A percentile compares a stretch with the other conserved stretches of the same genome.
phyloP scores from a whole-genome alignment of 2,797 vertebrate genomes.

The Jordanella pulchra region DNA sequence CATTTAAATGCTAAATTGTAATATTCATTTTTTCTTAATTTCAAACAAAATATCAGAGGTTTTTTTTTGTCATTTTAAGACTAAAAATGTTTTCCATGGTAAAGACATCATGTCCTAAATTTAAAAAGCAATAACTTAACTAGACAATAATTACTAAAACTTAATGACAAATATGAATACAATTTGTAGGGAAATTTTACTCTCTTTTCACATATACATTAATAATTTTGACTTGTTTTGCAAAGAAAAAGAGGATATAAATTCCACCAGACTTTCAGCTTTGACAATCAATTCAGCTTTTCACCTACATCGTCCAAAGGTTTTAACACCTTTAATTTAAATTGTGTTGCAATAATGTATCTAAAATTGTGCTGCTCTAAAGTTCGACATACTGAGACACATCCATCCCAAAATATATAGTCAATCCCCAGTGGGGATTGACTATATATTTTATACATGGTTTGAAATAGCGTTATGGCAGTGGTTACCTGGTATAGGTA shows the following conservation, averaged over 20 bases:
- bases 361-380: neutral
- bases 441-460: no score
- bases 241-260: neutral
- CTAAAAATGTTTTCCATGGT: neutral
- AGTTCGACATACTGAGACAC: neutral
- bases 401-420: neutral
- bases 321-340: neutral
- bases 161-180: no score
- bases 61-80: neutral
- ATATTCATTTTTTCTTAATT: neutral
- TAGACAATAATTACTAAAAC: neutral
- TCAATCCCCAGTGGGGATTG: neutral
- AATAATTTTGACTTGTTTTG: neutral
- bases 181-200: no score
- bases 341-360: no score
- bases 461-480: slow-evolving; percentile 30
- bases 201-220: neutral
- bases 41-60: neutral
- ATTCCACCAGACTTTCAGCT: neutral
- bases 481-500: slow-evolving; percentile 48
- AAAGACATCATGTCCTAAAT: neutral
- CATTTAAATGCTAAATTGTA: neutral
- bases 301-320: neutral
- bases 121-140: neutral
- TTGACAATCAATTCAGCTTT: neutral